A percentile compares a stretch with the other conserved stretches of the same genome.
Conservation (phyloP, 2,113 vertebrate species). For the Lophotis ruficrista region DNA sequence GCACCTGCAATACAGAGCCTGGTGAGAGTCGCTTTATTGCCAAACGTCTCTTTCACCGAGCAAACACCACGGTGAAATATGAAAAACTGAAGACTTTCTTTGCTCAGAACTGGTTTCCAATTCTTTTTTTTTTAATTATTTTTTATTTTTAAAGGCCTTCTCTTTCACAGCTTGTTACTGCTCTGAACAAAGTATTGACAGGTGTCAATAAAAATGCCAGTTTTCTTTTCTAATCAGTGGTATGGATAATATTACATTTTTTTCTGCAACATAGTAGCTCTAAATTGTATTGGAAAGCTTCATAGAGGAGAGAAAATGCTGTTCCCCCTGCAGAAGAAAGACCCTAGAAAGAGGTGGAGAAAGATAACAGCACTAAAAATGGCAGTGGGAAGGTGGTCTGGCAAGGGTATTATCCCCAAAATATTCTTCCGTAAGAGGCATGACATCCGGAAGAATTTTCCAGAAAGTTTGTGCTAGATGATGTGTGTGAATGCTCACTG, state of each 20-base stretch:
- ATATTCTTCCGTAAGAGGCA: background rate
- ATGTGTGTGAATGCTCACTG: background rate
- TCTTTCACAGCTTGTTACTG: background rate
- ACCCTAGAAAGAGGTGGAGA: background rate
- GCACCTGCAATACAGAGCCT: background rate
- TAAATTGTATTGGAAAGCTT: background rate
- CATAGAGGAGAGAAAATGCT: background rate
- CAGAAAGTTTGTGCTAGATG: background rate
- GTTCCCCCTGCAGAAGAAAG: background rate
- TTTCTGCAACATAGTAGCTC: background rate
- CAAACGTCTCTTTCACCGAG: background rate
- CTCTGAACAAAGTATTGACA: background rate
- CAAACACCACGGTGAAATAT: background rate
- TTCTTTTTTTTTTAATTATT: no score
- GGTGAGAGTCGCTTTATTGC: background rate
- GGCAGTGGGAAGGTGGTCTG: background rate
- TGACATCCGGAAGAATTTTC: background rate
- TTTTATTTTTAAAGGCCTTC: background rate
- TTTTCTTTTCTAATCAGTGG: background rate
- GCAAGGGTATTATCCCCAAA: background rate
- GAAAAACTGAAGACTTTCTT: background rate
- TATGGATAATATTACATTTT: background rate
- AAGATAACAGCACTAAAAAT: background rate
- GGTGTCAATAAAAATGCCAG: background rate
- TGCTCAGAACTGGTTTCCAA: background rate